Base-by-base conservation (phyloP, 1,140 invertebrate species). In the Gryllus bimaculatus region DNA sequence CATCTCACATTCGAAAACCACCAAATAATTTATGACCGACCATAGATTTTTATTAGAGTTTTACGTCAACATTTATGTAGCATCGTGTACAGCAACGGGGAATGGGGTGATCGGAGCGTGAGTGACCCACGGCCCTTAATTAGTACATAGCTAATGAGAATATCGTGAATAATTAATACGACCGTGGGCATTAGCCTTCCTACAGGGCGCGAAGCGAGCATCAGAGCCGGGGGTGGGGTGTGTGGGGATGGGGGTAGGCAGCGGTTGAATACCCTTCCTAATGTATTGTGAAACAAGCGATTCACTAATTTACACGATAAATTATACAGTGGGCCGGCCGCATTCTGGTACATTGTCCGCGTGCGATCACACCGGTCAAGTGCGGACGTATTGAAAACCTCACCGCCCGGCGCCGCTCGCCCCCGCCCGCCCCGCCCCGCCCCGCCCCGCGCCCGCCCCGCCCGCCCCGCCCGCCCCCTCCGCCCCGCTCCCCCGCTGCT, bases 11-110 rank as follows among this genome's bases (percentile, higher is more conserved):
- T 66, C 54, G 54, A 66, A 66, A 39, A 39, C 26, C 54, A 10
- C 10, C 54, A 13, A 18, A 66, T 66, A 66, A 66, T 66, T 66
- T 66, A 66, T 66, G 10, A 18, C 54, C 54, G 54, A 66, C 54
- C 54, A 66, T 66, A 66, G 54, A 66, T 66, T 66, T 66, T 66
- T 66, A 66, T 66, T 66, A 66, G 54, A 66, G 54, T 66, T 66
- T 66, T 66, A 66, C 54, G 54, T 66, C 54, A 66, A 7, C 54
- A 66, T 66, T 13, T 18, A 66, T 66, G 18, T 66, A 10, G 54
- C 54, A 66, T 7, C 10, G 18, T 66, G 18, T 18, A 66, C 10
- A 66, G 18, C 10, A 10, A 0, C 54, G 18, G 54, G 10, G 54
- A 7, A 13, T 0, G 54, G 54, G 10, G 2, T 1, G 54, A 13